These are phyloP conservation scores for Psittacula derbiana DNA, from an alignment of 2,797 vertebrate genomes.

Conservation along the genomic window DNA sequence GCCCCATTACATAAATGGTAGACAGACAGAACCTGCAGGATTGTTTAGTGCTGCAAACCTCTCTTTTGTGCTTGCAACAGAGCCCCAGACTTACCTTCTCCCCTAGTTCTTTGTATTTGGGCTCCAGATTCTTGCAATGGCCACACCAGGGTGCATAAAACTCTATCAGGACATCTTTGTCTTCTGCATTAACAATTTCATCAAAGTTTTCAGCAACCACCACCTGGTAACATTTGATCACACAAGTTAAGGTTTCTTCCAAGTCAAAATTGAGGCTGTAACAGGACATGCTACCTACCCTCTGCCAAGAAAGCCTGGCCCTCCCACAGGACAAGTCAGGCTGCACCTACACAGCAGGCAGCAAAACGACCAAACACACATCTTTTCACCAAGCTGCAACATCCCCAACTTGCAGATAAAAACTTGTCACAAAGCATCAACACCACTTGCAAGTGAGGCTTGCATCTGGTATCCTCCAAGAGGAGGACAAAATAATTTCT, in stretches of 20 bases:
- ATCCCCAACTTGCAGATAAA: not conserved
- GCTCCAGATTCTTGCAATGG: constrained; percentile 97
- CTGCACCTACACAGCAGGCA: not conserved
- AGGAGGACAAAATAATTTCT: not conserved
- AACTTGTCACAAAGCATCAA: not conserved
- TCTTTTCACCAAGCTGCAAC: not conserved
- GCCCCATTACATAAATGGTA: not conserved
- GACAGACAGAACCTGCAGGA: not conserved
- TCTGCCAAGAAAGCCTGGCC: not conserved
- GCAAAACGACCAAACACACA: not conserved
- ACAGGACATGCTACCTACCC: not conserved
- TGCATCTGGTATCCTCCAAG: not conserved
- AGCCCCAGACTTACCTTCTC: constrained; percentile 86
- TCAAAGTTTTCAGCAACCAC: constrained; percentile 84
- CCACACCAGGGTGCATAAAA: constrained; percentile 99
- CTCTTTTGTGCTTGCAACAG: not conserved
- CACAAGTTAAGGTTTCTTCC: not conserved
- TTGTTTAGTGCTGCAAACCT: not conserved
- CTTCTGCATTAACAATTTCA: constrained; percentile 90
- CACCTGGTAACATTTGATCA: constrained; percentile 67
- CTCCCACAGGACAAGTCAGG: not conserved
- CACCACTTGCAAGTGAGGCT: not conserved
- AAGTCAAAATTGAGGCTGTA: not conserved
- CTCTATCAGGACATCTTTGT: constrained; percentile 96
- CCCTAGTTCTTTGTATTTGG: constrained; percentile 94